Evolutionary conservation across 2,113 vertebrate genomes (phyloP), one percentile per base, ranked within the genome.

Genomic region (Poeciliopsis occidentalis): DNA sequence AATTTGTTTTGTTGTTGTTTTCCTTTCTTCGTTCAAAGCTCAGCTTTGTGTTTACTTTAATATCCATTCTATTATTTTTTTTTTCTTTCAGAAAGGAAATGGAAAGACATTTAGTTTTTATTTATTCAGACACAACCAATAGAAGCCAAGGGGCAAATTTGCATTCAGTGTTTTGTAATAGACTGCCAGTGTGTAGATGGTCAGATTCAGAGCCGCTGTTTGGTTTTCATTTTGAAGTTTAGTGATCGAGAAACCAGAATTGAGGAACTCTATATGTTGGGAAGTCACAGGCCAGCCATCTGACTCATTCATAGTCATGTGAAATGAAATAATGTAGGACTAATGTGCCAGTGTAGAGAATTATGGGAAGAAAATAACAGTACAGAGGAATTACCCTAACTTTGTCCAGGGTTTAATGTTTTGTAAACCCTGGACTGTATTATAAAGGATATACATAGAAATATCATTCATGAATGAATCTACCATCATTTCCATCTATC

Each of bases 251-350:
- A 44, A 26, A 44, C 12, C 22, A 27, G 41, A 80, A 71, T 64
- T 22, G 44, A 79, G 54, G 29, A 68, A 37, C 51, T 86, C 37
- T n/a, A 3, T 32, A 32, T 29, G 30, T 67, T 72, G 26, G 12
- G 30, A 76, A 79, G 54, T 39, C 1, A n/a, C 4, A 60, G 72
- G 2, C 27, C 22, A 29, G 29, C 60, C 13, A 12, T 8, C 31
- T 72, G 79, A 76, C 29, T 84, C 69, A 68, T 60, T n/a, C n/a
- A 75, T 22, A 62, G 60, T 60, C 8, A 70, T 57, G 29, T 41
- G 13, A 41, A 15, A 15, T 41, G 22, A 54, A 54, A 22, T 5
- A 6, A 54, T 54, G 7, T 6, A 54, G 19, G 47, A 54, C 7
- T 54, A 54, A 54, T 54, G 47, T 24, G 6, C 15, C 47, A 54